phyloP scores from a whole-genome alignment of 1,140 invertebrate species.

The Drosophila pallidifrons region DNA sequence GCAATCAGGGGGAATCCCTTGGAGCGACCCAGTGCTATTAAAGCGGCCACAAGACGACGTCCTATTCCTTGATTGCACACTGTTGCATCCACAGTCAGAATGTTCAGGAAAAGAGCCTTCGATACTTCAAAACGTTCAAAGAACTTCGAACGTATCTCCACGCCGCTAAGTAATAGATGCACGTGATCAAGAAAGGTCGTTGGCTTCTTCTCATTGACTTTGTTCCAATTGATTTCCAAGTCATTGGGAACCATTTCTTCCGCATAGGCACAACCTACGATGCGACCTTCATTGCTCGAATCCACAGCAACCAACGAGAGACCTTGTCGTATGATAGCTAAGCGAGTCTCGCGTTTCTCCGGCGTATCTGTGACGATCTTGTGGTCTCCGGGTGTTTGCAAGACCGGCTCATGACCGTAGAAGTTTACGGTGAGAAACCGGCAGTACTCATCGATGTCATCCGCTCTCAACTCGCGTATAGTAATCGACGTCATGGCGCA shows the following conservation, averaged over 20 bases:
- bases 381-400: conserved; percentile 56
- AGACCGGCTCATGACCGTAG: conserved; percentile 60
- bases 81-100: conserved; percentile 47
- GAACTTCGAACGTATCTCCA: conserved; percentile 53
- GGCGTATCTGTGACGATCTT: not conserved
- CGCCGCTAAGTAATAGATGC: conserved; percentile 46
- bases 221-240: conserved; percentile 50
- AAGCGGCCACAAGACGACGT: conserved; percentile 40
- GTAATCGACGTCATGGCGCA: conserved; percentile 30
- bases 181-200: conserved; percentile 50
- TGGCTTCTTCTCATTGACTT: conserved; percentile 24
- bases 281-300: conserved; percentile 17
- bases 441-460: conserved; percentile 35
- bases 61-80: conserved; percentile 58
- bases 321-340: conserved; percentile 39
- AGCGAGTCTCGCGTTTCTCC: conserved; percentile 33
- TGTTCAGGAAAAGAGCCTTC: conserved; percentile 55
- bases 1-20: conserved; percentile 44
- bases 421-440: conserved; percentile 53
- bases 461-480: conserved; percentile 23
- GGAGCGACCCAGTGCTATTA: conserved; percentile 51
- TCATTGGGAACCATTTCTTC: conserved; percentile 42
- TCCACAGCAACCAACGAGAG: conserved; percentile 62
- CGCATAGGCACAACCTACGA: conserved; percentile 55
- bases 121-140: conserved; percentile 49